Evolutionary conservation across 37 sponge, comb jelly and placozoan species (phyloP).

Genomic region (Theonella swinhoei): DNA sequence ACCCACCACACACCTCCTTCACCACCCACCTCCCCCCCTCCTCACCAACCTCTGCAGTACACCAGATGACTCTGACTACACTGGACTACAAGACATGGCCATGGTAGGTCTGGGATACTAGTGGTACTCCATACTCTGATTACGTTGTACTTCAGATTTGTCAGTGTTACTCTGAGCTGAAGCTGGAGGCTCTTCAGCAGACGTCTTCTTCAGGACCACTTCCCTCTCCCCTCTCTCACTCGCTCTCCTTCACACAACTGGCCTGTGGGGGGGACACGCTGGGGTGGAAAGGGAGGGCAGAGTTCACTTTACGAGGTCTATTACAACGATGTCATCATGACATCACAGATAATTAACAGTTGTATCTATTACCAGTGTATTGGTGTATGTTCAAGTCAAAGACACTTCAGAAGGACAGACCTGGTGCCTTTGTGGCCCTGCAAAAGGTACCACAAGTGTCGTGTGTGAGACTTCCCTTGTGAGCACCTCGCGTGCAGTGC

Average conservation of each 20-base stretch:
- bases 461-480: too few relatives aligned
- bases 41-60: neutral
- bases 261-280: constrained; percentile 20
- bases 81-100: neutral
- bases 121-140: neutral
- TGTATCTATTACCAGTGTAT: constrained; percentile 12
- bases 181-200: neutral
- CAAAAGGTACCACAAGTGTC: too few relatives aligned
- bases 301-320: neutral
- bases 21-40: neutral
- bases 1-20: neutral
- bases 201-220: neutral
- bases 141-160: neutral
- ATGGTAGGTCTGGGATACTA: neutral
- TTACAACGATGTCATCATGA: neutral
- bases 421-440: constrained; percentile 16
- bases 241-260: neutral
- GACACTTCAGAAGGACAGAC: neutral
- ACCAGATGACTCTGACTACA: neutral
- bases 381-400: constrained; percentile 49
- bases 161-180: constrained; percentile 1
- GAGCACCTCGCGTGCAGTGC: neutral
- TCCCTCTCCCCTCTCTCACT: neutral
- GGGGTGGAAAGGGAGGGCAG: neutral
- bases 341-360: neutral